phyloP scores from a whole-genome alignment of 2,888 invertebrate species.

The Corbicula japonica region DNA sequence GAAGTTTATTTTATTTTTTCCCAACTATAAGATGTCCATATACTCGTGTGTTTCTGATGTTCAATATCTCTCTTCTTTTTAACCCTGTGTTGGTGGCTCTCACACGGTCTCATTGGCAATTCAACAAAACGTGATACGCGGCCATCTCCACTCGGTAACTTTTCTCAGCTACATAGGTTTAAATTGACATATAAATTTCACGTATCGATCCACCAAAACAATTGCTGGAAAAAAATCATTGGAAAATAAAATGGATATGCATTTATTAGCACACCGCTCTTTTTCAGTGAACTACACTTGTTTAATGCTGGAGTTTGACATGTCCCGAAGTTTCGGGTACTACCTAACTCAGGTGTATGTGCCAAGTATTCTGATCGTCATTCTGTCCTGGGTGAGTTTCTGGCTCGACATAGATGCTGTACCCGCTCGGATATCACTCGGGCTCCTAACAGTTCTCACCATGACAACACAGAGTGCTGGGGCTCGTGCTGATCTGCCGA shows the following conservation, averaged over 20 bases:
- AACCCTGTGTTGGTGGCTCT: no score
- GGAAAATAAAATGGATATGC: no score
- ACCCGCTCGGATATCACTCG: slow-evolving; percentile 75
- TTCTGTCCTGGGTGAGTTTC: slow-evolving; percentile 91
- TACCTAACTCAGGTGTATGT: slow-evolving; percentile 88
- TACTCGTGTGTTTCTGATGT: no score
- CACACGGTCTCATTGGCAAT: no score
- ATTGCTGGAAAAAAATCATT: neutral
- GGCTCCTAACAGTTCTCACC: slow-evolving; percentile 77
- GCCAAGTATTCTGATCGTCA: slow-evolving; percentile 88
- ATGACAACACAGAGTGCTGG: slow-evolving; percentile 82
- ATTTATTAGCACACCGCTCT: no score
- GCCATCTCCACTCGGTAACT: no score
- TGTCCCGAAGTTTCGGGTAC: slow-evolving; percentile 92
- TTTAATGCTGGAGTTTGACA: slow-evolving; percentile 32
- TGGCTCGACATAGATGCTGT: slow-evolving; percentile 85
- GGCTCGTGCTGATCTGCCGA: slow-evolving; percentile 74
- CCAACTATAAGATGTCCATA: no score
- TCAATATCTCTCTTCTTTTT: no score
- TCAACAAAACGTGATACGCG: no score
- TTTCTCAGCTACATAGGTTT: no score
- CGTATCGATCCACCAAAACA: neutral
- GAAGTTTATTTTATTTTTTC: no score
- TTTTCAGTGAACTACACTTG: slow-evolving; percentile 59
- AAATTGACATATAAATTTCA: no score